Percentiles rank a stretch among this genome's conserved stretches.
These are phyloP conservation scores for Salarias fasciatus DNA, from an alignment of 2,797 vertebrate genomes.

Conservation along the genomic window DNA sequence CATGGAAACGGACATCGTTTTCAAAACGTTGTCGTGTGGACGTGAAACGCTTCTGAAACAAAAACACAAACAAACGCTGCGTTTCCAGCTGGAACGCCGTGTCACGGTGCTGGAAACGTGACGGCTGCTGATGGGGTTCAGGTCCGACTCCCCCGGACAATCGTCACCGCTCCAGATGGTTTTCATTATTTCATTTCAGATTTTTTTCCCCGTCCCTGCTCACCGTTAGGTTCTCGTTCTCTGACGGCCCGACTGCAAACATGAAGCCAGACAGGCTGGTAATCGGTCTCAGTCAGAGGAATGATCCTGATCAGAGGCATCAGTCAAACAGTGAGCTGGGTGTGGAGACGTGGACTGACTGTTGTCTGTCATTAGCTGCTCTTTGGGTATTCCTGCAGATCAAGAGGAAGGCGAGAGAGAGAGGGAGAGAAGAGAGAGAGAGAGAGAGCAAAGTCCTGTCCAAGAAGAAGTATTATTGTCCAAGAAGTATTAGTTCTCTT, in stretches of 20 bases:
- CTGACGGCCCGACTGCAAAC: conserved; percentile 43
- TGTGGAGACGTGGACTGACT: conserved; percentile 60
- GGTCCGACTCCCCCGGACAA: too few species aligned
- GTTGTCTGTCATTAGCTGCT: conserved; percentile 68
- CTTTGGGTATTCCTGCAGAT: conserved; percentile 75
- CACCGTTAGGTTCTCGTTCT: too few species aligned
- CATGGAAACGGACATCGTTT: too few species aligned
- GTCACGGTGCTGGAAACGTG: too few species aligned
- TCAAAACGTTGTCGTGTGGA: too few species aligned
- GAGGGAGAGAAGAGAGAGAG: neutral
- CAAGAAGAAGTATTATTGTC: conserved; percentile 85
- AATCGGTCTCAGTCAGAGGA: conserved; percentile 31
- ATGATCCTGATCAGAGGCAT: conserved; percentile 56
- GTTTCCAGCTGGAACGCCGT: too few species aligned
- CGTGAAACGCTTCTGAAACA: too few species aligned
- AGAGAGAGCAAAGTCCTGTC: conserved; percentile 75
- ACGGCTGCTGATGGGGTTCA: too few species aligned
- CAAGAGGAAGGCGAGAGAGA: conserved; percentile 28
- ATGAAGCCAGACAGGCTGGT: conserved; percentile 42
- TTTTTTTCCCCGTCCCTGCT: too few species aligned
- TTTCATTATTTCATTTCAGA: too few species aligned
- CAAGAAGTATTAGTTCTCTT: conserved; percentile 88
- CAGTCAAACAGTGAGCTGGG: conserved; percentile 56
- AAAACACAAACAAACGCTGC: too few species aligned
- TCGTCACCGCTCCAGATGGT: too few species aligned